Percentiles rank a stretch among this genome's conserved stretches.
phyloP scores from a whole-genome alignment of 2,113 vertebrate genomes.

The Daphoenositta chrysoptera region DNA sequence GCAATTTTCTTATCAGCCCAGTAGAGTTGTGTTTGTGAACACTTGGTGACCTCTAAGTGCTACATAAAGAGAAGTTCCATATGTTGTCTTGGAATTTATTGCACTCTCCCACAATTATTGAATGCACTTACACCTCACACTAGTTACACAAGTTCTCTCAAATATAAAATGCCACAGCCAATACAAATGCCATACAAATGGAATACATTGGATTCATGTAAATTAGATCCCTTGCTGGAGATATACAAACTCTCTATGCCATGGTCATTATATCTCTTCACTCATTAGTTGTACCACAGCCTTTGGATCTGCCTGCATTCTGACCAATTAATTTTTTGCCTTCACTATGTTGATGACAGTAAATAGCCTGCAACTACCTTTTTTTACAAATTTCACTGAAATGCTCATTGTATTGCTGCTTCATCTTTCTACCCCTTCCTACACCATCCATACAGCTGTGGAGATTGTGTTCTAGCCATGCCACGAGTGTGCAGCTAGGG shows the following conservation, averaged over 20 bases:
- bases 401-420: neutral
- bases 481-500: accelerated
- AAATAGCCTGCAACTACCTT: neutral
- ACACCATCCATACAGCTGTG: neutral
- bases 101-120: neutral
- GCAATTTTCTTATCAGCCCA: neutral
- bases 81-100: neutral
- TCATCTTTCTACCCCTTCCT: neutral
- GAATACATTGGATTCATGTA: neutral
- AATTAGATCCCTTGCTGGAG: neutral
- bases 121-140: neutral
- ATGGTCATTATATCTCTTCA: neutral
- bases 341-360: neutral
- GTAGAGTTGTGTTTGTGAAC: neutral
- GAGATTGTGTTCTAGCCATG: neutral
- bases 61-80: neutral
- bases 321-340: neutral
- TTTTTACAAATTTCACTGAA: neutral
- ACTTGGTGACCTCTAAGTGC: neutral
- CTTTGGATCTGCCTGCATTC: neutral
- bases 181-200: neutral
- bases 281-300: neutral
- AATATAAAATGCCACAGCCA: neutral
- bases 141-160: neutral
- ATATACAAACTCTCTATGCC: neutral